phyloP scores from a whole-genome alignment of 2,797 vertebrate species.

The Chloroceryle inda region DNA sequence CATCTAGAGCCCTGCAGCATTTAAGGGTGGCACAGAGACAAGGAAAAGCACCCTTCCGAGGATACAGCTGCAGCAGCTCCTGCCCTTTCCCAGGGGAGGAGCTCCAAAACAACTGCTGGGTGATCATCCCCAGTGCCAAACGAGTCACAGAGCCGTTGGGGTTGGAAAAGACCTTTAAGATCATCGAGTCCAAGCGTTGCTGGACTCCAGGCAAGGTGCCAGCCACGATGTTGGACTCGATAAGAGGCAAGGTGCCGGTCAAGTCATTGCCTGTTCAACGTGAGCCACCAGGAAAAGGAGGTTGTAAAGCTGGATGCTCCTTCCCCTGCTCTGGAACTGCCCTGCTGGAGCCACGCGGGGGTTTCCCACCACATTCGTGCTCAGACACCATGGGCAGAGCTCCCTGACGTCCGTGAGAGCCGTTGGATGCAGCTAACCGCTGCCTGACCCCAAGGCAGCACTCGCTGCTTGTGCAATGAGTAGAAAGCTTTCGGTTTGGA shows the following conservation, averaged over 20 bases:
- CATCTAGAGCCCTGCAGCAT: neutral
- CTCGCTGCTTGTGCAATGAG: accelerated
- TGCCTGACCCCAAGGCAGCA: accelerated
- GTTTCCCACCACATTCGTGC: accelerated
- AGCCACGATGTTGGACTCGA: neutral
- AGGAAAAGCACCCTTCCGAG: neutral
- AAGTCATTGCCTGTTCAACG: accelerated
- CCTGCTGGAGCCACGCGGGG: accelerated
- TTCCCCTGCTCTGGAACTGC: neutral
- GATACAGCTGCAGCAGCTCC: neutral
- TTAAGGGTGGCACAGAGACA: neutral
- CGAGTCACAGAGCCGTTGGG: no score
- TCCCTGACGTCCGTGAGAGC: accelerated
- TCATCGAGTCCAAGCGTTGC: no score
- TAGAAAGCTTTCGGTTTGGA: neutral
- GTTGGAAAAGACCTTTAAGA: no score
- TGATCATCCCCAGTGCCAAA: neutral
- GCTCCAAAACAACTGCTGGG: neutral
- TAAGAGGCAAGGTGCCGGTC: neutral
- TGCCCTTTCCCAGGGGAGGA: neutral
- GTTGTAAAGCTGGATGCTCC: neutral
- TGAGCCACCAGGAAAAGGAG: neutral
- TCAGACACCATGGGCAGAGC: neutral
- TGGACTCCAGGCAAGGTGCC: neutral
- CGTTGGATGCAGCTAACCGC: accelerated